Evolutionary conservation across 2,888 invertebrate genomes (phyloP).

Genomic region (Drosophila peninsularis): DNA sequence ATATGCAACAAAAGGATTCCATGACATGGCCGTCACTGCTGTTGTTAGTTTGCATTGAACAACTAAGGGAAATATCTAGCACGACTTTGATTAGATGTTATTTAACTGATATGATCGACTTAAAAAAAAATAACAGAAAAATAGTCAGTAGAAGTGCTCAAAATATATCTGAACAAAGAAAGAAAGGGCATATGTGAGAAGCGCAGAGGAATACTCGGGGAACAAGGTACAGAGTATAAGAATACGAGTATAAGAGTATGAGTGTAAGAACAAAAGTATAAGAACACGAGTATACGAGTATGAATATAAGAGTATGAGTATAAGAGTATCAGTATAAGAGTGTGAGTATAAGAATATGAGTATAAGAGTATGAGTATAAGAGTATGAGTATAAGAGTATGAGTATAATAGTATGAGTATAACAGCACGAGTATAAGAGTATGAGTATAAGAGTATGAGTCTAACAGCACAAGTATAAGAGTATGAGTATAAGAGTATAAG

Average conservation of each 20-base stretch:
- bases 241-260: not conserved
- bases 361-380: not conserved
- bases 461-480: not conserved
- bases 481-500: not conserved
- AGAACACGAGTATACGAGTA: too few species aligned
- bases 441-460: too few species aligned
- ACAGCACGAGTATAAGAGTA: too few species aligned
- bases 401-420: too few species aligned
- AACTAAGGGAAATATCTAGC: not conserved
- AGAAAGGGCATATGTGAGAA: not conserved
- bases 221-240: not conserved
- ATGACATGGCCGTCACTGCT: conserved; percentile 11
- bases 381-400: not conserved
- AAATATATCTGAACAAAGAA: not conserved
- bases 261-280: too few species aligned
- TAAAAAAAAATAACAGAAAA: not conserved
- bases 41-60: conserved; percentile 25
- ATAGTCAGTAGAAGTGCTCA: not conserved
- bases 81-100: conserved; percentile 30
- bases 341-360: not conserved
- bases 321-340: too few species aligned
- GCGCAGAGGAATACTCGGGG: not conserved
- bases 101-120: not conserved
- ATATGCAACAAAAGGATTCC: conserved; percentile 44
- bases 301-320: not conserved